Conservation (phyloP, 2,888 invertebrate species). For the Sminthurides aquaticus region DNA sequence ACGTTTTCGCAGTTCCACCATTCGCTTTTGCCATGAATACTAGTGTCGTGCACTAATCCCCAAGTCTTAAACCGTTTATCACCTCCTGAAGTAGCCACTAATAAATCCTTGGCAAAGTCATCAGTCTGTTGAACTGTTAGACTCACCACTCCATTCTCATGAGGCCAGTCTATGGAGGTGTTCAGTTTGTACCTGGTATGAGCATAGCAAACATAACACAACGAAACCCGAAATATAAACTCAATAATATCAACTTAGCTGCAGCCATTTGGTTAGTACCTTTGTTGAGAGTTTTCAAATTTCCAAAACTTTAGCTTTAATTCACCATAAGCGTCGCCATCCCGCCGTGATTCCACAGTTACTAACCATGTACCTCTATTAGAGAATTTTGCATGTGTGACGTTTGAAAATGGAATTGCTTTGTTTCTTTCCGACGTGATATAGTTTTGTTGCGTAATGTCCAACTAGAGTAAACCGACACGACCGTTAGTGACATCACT, state of each 20-base stretch:
- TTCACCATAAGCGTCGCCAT: constrained; percentile 57
- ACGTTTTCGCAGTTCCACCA: constrained; percentile 61
- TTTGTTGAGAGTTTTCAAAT: constrained; percentile 55
- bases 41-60: constrained; percentile 54
- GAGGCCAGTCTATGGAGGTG: constrained; percentile 66
- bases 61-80: constrained; percentile 67
- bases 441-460: constrained; percentile 64
- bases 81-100: constrained; percentile 59
- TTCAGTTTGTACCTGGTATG: constrained; percentile 58
- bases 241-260: too few species aligned
- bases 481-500: too few species aligned
- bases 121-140: constrained; percentile 56
- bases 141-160: constrained; percentile 55
- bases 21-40: constrained; percentile 53
- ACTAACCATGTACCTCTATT: constrained; percentile 64
- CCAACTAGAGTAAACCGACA: constrained; percentile 51
- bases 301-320: constrained; percentile 68
- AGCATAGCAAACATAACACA: background rate
- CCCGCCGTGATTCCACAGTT: constrained; percentile 51
- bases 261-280: constrained; percentile 49
- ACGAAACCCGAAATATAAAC: background rate
- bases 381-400: constrained; percentile 61
- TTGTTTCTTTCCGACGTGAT: constrained; percentile 57
- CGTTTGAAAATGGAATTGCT: constrained; percentile 58
- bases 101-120: constrained; percentile 46